These are phyloP conservation scores for Megalops atlanticus DNA, from an alignment of 2,113 vertebrate species.

Conservation along the genomic window DNA sequence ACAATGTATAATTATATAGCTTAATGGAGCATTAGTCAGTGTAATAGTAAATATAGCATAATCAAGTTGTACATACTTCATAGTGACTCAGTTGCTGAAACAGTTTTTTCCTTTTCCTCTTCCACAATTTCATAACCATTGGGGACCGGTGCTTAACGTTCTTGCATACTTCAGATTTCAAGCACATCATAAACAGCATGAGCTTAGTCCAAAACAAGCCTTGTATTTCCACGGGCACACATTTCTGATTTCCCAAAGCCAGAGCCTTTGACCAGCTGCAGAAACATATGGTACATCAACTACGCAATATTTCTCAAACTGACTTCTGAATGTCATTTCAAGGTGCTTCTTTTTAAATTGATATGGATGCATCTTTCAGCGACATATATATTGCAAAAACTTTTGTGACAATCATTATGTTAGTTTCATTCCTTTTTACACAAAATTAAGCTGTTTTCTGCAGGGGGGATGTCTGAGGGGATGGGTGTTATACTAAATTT, in stretches of 20 bases:
- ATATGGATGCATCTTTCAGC: background rate
- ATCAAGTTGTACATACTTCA: background rate
- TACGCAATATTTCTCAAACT: no score
- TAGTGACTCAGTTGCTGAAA: background rate
- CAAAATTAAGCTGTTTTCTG: background rate
- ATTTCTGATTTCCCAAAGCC: conserved; percentile 4
- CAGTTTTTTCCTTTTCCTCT: background rate
- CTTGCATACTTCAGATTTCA: background rate
- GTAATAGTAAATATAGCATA: background rate
- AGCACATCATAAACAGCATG: background rate
- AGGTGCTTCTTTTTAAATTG: background rate
- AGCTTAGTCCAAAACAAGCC: background rate
- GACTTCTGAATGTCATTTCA: conserved; percentile 16
- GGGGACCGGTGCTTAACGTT: background rate
- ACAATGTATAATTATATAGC: background rate
- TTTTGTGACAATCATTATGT: background rate
- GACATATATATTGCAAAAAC: background rate
- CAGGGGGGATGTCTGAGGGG: no score
- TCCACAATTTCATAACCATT: background rate
- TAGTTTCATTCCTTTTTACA: background rate
- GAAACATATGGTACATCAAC: background rate
- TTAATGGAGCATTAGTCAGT: background rate
- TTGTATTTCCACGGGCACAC: background rate
- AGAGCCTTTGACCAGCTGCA: conserved; percentile 4
- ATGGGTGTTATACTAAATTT: no score